Conservation (phyloP, 2,797 vertebrate species). For the Ptychadena robeensis region DNA sequence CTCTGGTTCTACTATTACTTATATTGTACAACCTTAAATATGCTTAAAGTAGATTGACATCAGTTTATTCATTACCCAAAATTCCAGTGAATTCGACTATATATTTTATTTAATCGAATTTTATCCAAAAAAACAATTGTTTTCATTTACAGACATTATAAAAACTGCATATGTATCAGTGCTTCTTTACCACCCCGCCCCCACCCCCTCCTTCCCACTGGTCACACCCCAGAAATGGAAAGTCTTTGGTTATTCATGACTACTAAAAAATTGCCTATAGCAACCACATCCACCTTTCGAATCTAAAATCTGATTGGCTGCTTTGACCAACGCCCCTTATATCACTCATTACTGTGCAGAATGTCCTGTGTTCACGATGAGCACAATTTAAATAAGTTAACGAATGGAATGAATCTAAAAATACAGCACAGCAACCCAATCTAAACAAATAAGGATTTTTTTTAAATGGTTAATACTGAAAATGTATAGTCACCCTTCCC, state of each 20-base stretch:
- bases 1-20: no score
- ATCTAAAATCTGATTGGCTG: neutral
- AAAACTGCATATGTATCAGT: slow-evolving; percentile 6
- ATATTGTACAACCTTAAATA: no score
- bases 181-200: neutral
- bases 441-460: neutral
- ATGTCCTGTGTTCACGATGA: neutral
- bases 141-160: slow-evolving; percentile 31
- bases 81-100: neutral
- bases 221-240: neutral
- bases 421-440: neutral
- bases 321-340: neutral
- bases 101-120: slow-evolving; percentile 40
- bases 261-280: neutral
- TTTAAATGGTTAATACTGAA: neutral
- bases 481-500: neutral
- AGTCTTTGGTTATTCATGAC: slow-evolving; percentile 46
- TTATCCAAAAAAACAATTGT: slow-evolving; percentile 34
- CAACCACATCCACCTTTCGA: neutral
- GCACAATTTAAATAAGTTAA: neutral
- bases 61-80: neutral
- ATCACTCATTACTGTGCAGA: neutral
- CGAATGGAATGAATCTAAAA: neutral
- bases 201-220: neutral
- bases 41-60: no score